Evolutionary conservation across 2,888 invertebrate species (phyloP), one percentile per base, ranked within the genome.

Genomic region (Rotaria macrura): DNA sequence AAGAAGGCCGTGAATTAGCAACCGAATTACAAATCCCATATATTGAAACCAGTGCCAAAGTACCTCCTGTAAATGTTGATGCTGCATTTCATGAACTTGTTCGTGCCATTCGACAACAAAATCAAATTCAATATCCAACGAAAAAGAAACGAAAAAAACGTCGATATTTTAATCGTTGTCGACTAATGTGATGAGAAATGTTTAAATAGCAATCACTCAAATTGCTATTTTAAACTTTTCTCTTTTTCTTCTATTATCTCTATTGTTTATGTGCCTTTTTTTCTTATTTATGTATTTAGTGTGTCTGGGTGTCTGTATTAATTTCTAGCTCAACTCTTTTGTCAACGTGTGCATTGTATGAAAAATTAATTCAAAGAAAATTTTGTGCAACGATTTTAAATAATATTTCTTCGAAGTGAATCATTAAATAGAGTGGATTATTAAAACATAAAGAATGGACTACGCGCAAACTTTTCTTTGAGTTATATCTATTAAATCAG

Each of bases 41-140:
- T 91, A 94, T 95, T 89, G 95, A 95, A 92, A 95, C 95, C 87
- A 95, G 95, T 92, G 95, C 95, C 89, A 95, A 95, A 92, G 95
- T 95, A 92, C 96, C 96, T 87, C 95, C 95, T 87, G 92, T 95
- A 87, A 95, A 95, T 91, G 93, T 96, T 84, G 95, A 95, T 91
- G 93, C 94, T 65, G 95, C 95, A 88, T 96, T 96, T 92, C 95
- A 95, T 90, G 95, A 95, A 93, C 94, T 94, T 84, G 91, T 92
- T 55, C 88, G 91, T 38, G 84, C 65, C 5, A 86, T 86, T 34
- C 29, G 86, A n/a, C 12, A n/a, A 49, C 74, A 79, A 79, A 79
- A 79, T 43, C 74, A 79, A 43, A 79, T 1, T 25, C 74, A 43
- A 43, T 10, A 79, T 79, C 43, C 74, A 43, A n/a, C 43, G 0